These are phyloP conservation scores for Gymnosoma rotundatum DNA, from an alignment of 2,888 invertebrate species.

Conservation along the genomic window DNA sequence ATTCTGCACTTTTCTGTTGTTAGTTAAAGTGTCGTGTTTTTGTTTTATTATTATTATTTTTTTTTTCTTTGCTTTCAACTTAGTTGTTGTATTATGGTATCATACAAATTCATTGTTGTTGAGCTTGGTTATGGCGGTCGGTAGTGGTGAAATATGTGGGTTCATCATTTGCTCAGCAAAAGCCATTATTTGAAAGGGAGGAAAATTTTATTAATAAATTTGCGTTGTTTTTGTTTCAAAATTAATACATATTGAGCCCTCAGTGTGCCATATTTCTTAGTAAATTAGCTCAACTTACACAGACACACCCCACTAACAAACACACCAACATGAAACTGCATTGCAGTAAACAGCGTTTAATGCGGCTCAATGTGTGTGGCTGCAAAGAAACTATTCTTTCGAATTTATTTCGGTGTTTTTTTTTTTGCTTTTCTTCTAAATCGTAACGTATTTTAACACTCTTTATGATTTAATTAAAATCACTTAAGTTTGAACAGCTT, in stretches of 20 bases:
- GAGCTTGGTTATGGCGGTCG: slow-evolving; percentile 23
- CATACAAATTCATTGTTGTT: neutral
- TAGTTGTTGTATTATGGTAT: slow-evolving; percentile 38
- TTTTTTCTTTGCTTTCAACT: neutral
- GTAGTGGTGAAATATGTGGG: slow-evolving; percentile 52
- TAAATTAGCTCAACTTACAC: slow-evolving; percentile 33
- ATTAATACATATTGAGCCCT: slow-evolving; percentile 35
- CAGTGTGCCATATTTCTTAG: neutral
- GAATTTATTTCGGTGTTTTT: slow-evolving; percentile 13
- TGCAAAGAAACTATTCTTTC: slow-evolving; percentile 37
- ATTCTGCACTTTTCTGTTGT: slow-evolving; percentile 17
- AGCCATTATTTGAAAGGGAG: slow-evolving; percentile 46
- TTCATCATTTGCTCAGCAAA: slow-evolving; percentile 53
- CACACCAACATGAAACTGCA: slow-evolving; percentile 13
- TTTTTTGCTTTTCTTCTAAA: slow-evolving; percentile 57
- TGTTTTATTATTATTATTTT: too few species aligned
- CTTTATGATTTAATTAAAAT: neutral
- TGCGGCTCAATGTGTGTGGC: slow-evolving; percentile 54
- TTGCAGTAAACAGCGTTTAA: slow-evolving; percentile 51
- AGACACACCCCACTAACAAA: slow-evolving; percentile 15
- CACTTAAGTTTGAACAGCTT: neutral
- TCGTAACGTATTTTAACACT: slow-evolving; percentile 59
- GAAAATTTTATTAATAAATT: slow-evolving; percentile 57
- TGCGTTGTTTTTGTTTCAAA: slow-evolving; percentile 15
- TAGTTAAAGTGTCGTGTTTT: slow-evolving; percentile 48